Base-by-base conservation (phyloP, 2,113 vertebrate species). In the Rhynchomys soricoides region DNA sequence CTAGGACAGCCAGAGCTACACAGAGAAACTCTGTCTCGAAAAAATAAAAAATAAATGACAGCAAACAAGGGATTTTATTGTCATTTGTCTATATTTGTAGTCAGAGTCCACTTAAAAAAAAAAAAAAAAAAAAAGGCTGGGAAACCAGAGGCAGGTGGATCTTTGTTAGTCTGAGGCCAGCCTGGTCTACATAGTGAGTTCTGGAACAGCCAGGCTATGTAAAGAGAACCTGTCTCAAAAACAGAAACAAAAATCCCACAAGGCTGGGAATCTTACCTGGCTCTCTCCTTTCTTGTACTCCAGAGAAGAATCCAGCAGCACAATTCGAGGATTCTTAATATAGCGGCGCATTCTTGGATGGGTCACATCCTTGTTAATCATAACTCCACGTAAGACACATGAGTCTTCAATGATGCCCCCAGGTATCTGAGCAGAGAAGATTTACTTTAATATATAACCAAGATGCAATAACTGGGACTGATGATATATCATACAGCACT, bases 211-310 rank as follows among this genome's bases (percentile, higher is more conserved):
- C 57, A 83, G 24, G 15, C 13, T 43, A 62, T 5, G 57, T 83
- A 83, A 62, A 62, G 57, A 62, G 81, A 83, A 83, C 5, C 24
- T 62, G 22, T 26, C 57, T 83, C 57, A 68, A 68, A 68, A 34
- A 83, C 6, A 82, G 59, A 82, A 40, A n/a, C 22, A 62, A 62
- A 43, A 43, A 15, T 1, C n/a, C 79, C 7, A 26, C 3, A 40
- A 9, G 40, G 48, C 6, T 8, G 40, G 22, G 8, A 59, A 5
- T 29, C 71, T 52, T 95, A 99, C 99, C 99, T 99, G 99, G 97
- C 99, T 99, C 98, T 99, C 99, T 34, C 99, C 99, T 95, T 99
- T 99, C 98, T 99, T 99, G 98, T 99, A 99, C 96, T 99, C 99
- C 81, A 99, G 97, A 0, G 99, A 99, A 50, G 99, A 99, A 98